phyloP scores from a whole-genome alignment of 2,797 vertebrate species.

The Propithecus perrieri region DNA sequence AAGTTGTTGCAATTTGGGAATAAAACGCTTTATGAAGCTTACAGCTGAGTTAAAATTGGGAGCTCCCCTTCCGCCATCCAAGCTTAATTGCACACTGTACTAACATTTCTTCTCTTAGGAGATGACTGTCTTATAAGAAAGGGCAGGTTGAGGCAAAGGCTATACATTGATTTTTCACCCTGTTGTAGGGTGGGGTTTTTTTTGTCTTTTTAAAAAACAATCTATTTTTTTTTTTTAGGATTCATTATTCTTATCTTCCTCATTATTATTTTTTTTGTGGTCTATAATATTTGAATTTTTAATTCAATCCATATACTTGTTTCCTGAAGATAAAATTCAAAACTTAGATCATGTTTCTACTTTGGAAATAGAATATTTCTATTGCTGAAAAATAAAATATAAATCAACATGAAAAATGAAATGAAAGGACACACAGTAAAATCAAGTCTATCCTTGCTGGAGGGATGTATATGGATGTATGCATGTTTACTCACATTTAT shows the following conservation, averaged over 20 bases:
- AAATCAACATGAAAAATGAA: not conserved
- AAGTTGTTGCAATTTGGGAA: slow-evolving; percentile 61
- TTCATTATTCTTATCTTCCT: not conserved
- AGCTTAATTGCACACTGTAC: slow-evolving; percentile 15
- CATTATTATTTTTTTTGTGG: not conserved
- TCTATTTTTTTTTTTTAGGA: not conserved
- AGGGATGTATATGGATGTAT: not conserved
- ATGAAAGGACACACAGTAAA: not conserved
- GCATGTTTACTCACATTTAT: not conserved
- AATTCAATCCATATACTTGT: not conserved
- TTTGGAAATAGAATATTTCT: not conserved
- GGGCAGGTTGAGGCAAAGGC: not conserved
- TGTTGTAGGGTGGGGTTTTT: not conserved
- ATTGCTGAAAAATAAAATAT: not conserved
- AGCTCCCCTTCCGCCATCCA: not conserved
- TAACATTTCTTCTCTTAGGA: slow-evolving; percentile 3
- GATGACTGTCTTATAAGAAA: not conserved
- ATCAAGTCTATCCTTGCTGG: not conserved
- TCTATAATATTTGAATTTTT: not conserved
- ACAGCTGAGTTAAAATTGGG: slow-evolving; percentile 55
- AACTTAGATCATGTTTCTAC: not conserved
- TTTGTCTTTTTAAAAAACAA: not conserved
- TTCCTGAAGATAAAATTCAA: not conserved
- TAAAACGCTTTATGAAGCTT: slow-evolving; percentile 60
- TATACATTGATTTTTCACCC: not conserved